Evolutionary conservation across 2,888 invertebrate genomes (phyloP), one percentile per base, ranked within the genome.

Genomic region (Leptogaster cylindrica): DNA sequence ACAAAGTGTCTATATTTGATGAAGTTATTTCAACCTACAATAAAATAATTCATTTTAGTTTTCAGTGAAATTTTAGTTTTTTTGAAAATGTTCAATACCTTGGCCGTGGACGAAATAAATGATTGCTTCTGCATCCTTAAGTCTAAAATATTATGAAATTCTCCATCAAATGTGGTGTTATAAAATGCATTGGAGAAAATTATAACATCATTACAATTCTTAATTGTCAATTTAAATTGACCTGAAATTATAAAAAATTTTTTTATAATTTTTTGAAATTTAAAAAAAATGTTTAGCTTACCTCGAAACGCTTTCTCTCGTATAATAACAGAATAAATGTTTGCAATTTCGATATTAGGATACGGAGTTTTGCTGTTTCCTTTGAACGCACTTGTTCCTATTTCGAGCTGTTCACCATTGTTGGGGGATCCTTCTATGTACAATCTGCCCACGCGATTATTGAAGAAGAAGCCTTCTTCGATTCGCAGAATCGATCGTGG

Each of bases 321-420:
- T 63, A 81, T 63, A n/a, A 78, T 74, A 8, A 80, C 76, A 23
- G 73, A 72, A 65, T 74, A 72, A 3, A 77, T 76, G 65, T 75
- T 76, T 3, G 70, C 48, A 23, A 81, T 75, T 31, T 75, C 72
- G 16, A 81, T 76, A 46, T 79, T 78, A 8, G 81, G 81, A 76
- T 73, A 79, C 3, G 78, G 78, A 14, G 74, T 81, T 8, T 71
- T 70, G 18, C 20, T 18, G 46, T 78, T 79, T 10, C 76, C 76
- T 2, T 70, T 70, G 50, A 81, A 79, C 16, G 78, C 77, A 68
- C 77, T 74, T 5, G 74, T 69, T 8, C 72, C 71, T 2, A 81
- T 70, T 71, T 81, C 81, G 18, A 80, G 75, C 55, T 77, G 78
- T 68, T 77, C 78, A 33, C 55, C 48, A 1, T 72, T 68, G 20